Base-by-base conservation (phyloP, 2,888 invertebrate genomes). In the Galerucella nymphaeae region DNA sequence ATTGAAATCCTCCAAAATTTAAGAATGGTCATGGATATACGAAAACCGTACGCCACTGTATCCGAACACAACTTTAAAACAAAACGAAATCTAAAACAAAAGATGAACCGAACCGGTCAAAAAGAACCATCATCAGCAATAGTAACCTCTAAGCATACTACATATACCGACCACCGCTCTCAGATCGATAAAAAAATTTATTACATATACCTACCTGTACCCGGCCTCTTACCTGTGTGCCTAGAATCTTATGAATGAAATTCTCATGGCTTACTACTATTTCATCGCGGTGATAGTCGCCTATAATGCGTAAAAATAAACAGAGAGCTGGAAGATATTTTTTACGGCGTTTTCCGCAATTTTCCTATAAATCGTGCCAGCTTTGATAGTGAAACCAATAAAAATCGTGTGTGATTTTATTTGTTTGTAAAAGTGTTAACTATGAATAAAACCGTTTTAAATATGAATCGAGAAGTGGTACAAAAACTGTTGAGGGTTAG, bases 211-310 rank as follows among this genome's bases (percentile, higher is more conserved):
- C 84, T 84, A 70, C 70, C 73, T 73, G 70, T 67, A 57, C 53
- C 66, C 71, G 71, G 57, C 71, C 66, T 70, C 82, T 82, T 85
- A 85, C 85, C 85, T 85, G 85, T 82, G 61, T 41, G 41, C 42
- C 81, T 79, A 79, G 82, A 79, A 80, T 85, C 86, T 86, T 85
- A 86, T 86, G 86, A 86, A 86, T 86, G 86, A 85, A 85, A 80
- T 77, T 67, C 75, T 65, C 73, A 70, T 64, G 78, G 80, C 79
- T 80, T 85, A 85, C 85, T 85, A 85, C 85, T 84, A 85, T 83
- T 83, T 77, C 81, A 74, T 74, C 75, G 78, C 77, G 76, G 76
- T 71, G 73, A 70, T 79, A 82, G 82, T 82, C 82, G 80, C 72
- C 67, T 74, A 76, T 76, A 65, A 71, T 73, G 78, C 78, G 79